Evolutionary conservation across 2,113 vertebrate genomes (phyloP).

Genomic region (Podilymbus podiceps): DNA sequence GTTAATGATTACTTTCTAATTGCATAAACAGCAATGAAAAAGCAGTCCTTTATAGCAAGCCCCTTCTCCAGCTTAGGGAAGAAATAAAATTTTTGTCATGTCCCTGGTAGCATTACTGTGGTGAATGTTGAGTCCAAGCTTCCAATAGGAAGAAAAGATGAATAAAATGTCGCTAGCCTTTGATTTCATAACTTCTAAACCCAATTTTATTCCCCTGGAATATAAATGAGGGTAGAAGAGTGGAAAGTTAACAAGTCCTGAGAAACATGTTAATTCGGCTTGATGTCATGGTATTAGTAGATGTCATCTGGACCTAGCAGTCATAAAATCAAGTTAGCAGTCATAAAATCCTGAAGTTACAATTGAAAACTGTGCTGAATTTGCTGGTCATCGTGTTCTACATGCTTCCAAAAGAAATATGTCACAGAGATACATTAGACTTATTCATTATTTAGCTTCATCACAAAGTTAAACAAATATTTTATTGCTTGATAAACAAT

Average conservation of each 20-base stretch:
- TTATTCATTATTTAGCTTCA: background rate
- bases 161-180: background rate
- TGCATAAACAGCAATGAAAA: background rate
- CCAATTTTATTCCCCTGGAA: background rate
- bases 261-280: background rate
- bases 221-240: background rate
- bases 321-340: background rate
- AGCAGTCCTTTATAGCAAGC: background rate
- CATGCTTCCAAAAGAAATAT: background rate
- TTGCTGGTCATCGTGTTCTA: background rate
- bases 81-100: background rate
- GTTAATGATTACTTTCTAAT: conserved; percentile 25
- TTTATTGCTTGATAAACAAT: background rate
- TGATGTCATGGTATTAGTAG: background rate
- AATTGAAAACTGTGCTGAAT: background rate
- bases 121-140: background rate
- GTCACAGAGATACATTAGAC: background rate
- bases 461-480: background rate
- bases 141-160: background rate
- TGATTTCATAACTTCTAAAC: background rate
- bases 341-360: background rate
- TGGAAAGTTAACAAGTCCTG: background rate
- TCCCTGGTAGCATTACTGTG: background rate
- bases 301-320: background rate
- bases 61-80: background rate